phyloP scores from a whole-genome alignment of 2,888 invertebrate species.

The Amphipyra tragopoginis region DNA sequence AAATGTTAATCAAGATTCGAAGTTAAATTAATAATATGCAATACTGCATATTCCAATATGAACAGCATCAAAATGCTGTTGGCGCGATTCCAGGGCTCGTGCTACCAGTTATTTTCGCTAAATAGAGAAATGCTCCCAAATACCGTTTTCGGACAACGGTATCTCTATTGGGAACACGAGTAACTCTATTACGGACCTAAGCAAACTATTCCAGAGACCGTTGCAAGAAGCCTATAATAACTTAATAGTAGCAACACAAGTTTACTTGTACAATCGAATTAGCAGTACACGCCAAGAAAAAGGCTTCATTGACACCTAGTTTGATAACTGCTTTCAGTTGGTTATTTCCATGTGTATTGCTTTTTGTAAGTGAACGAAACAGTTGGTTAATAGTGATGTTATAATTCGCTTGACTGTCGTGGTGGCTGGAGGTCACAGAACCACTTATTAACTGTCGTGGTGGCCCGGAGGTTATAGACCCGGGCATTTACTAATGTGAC shows the following conservation, averaged over 20 bases:
- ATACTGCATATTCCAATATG: constrained; percentile 53
- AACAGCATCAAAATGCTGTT: constrained; percentile 57
- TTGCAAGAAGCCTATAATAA: constrained; percentile 40
- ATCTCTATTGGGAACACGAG: constrained; percentile 43
- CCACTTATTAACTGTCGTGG: too few relatives aligned
- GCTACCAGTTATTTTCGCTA: constrained; percentile 56
- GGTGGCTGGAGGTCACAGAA: too few relatives aligned
- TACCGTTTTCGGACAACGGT: constrained; percentile 42
- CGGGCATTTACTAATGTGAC: too few relatives aligned
- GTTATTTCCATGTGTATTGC: constrained; percentile 20
- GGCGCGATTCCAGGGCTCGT: constrained; percentile 61
- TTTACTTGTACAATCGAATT: constrained; percentile 61
- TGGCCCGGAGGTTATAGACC: too few relatives aligned
- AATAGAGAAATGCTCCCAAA: constrained; percentile 59
- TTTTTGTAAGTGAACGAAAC: not conserved
- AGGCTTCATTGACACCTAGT: constrained; percentile 61
- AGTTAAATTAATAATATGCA: constrained; percentile 47
- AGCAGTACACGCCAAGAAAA: constrained; percentile 47
- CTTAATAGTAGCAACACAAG: constrained; percentile 41
- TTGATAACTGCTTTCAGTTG: constrained; percentile 42
- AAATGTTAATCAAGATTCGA: constrained; percentile 6
- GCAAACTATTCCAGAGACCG: constrained; percentile 33
- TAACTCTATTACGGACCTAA: constrained; percentile 36
- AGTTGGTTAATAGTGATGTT: too few relatives aligned
- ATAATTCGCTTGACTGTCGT: too few relatives aligned